Conservation (phyloP, 2,113 vertebrate species). For the Riparia riparia region DNA sequence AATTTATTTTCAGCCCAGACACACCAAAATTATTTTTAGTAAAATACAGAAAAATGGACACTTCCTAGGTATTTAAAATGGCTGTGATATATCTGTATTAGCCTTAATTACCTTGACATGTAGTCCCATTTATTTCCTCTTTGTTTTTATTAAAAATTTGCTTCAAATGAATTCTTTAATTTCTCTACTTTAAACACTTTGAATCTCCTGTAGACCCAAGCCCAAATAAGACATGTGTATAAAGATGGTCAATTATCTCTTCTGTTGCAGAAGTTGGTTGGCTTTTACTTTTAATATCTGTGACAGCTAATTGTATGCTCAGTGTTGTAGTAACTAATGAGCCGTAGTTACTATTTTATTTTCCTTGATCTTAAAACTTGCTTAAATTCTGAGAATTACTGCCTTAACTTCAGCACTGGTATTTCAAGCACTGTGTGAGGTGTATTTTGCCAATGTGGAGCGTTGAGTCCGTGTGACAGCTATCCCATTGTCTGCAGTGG, state of each 20-base stretch:
- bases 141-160: background rate
- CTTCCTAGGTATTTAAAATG: background rate
- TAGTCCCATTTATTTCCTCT: background rate
- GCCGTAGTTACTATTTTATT: background rate
- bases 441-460: conserved; percentile 13
- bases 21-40: background rate
- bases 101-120: background rate
- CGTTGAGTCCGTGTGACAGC: conserved; percentile 30
- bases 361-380: background rate
- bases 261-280: background rate
- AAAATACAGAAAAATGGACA: background rate
- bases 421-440: background rate
- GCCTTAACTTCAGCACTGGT: background rate
- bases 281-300: background rate
- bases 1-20: background rate
- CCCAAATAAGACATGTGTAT: background rate
- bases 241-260: background rate
- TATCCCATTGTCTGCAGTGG: conserved; percentile 60
- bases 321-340: background rate
- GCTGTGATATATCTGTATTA: background rate
- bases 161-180: background rate
- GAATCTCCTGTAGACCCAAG: background rate
- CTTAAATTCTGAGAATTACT: background rate
- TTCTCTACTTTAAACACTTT: background rate
- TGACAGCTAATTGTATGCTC: background rate